Conservation (phyloP, 2,888 invertebrate species). For the Drosophila koepferae region DNA sequence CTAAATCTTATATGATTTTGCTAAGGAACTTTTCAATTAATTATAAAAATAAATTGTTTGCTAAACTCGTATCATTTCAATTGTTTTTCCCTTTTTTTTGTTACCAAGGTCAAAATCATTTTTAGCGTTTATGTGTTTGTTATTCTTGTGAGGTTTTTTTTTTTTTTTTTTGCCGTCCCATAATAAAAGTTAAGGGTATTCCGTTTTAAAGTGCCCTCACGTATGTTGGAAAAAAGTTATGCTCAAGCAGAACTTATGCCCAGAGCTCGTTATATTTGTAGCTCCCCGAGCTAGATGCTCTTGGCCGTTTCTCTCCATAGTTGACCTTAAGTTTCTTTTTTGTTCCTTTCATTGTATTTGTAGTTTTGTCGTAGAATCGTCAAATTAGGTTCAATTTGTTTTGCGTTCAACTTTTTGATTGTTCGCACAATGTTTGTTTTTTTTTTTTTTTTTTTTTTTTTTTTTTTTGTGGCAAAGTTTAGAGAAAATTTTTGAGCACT, state of each 20-base stretch:
- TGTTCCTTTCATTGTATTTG: not conserved
- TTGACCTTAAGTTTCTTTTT: conserved; percentile 33
- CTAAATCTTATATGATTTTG: conserved; percentile 22
- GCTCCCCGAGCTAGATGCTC: conserved; percentile 11
- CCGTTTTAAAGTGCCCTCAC: conserved; percentile 39
- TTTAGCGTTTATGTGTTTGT: conserved; percentile 7
- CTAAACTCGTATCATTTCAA: not conserved
- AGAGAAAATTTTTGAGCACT: conserved; percentile 19
- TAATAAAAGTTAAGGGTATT: conserved; percentile 28
- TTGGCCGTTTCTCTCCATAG: conserved; percentile 24
- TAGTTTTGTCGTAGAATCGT: conserved; percentile 26
- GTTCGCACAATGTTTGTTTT: conserved; percentile 21
- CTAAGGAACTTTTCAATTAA: conserved; percentile 13
- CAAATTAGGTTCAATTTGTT: conserved; percentile 64
- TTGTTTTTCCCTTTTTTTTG: not conserved
- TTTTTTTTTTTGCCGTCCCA: conserved; percentile 5
- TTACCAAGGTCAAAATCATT: conserved; percentile 34
- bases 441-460: conserved; percentile 3
- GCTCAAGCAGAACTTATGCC: conserved; percentile 20
- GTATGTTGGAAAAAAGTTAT: conserved; percentile 43
- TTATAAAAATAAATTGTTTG: not conserved
- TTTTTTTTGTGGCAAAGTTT: not conserved
- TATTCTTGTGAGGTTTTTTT: conserved; percentile 1
- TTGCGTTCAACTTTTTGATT: conserved; percentile 51
- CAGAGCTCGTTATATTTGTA: conserved; percentile 21